Percentiles rank a stretch among this genome's conserved stretches.
Evolutionary conservation across 2,113 vertebrate species (phyloP).

Genomic region (Malaclemys terrapin): DNA sequence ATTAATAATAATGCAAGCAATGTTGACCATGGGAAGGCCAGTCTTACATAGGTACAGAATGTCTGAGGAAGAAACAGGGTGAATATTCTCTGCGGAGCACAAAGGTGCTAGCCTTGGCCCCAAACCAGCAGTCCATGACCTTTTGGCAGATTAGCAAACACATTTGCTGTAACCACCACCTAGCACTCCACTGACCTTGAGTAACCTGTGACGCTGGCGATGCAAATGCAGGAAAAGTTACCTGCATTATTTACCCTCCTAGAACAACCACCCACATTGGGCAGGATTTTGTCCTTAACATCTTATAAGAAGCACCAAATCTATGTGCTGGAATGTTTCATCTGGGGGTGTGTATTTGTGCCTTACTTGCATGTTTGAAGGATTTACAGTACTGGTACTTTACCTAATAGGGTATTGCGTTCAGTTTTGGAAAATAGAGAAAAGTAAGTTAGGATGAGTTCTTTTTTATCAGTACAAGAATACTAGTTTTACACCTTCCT

Average conservation of each 20-base stretch:
- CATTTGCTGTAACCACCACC: not conserved
- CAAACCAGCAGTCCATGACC: not conserved
- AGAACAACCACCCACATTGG: not conserved
- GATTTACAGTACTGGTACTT: not conserved
- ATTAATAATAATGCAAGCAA: not conserved
- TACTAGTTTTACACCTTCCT: not conserved
- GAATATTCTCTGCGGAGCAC: fast-evolving
- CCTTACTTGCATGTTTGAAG: not conserved
- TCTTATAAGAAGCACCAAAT: not conserved
- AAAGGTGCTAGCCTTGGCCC: not conserved
- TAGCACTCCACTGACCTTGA: not conserved
- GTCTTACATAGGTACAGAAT: not conserved
- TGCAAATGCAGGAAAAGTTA: not conserved
- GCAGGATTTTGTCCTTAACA: not conserved
- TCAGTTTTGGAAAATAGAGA: not conserved
- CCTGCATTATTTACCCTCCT: not conserved
- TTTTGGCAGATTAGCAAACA: not conserved
- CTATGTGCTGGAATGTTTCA: not conserved
- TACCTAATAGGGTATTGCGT: not conserved
- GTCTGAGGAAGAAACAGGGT: not conserved
- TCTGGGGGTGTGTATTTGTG: not conserved
- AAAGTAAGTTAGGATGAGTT: not conserved
- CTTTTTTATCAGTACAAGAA: not conserved
- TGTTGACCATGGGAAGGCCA: not conserved
- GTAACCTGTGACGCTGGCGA: not conserved